These are phyloP conservation scores for Cartodere bifasciata DNA, from an alignment of 2,888 invertebrate genomes.

Conservation along the genomic window DNA sequence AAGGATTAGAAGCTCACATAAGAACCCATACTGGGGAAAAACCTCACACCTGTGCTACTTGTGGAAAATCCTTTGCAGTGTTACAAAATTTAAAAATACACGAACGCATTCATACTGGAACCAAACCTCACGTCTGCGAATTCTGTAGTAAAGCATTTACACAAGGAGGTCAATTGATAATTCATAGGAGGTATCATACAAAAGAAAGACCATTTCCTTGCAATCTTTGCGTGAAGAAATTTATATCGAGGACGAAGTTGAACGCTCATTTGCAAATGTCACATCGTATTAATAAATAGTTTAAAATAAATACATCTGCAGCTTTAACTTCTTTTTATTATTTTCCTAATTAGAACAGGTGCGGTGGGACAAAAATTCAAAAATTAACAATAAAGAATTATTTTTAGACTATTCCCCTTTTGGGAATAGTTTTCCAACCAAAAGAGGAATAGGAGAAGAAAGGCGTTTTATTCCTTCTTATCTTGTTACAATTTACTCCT, in stretches of 20 bases:
- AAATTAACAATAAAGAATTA: too few species aligned
- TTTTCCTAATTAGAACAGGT: too few species aligned
- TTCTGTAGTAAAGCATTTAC: conserved; percentile 23
- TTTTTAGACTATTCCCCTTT: too few species aligned
- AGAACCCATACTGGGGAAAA: conserved; percentile 11
- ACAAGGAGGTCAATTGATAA: conserved; percentile 41
- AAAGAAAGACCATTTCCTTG: conserved; percentile 44
- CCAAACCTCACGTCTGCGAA: conserved; percentile 14
- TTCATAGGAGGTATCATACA: conserved; percentile 42
- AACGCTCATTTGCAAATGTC: conserved; percentile 33
- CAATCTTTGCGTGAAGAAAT: conserved; percentile 20
- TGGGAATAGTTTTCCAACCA: too few species aligned
- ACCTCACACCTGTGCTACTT: conserved; percentile 17
- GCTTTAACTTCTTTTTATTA: too few species aligned
- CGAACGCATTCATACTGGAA: conserved; percentile 20
- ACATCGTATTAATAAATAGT: too few species aligned
- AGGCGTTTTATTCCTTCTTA: too few species aligned
- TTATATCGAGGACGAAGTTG: conserved; percentile 21
- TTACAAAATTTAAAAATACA: conserved; percentile 17
- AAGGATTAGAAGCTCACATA: conserved; percentile 14
- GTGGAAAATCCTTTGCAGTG: conserved; percentile 17
- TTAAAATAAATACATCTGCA: too few species aligned
- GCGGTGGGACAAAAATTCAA: too few species aligned
- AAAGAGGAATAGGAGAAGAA: too few species aligned
- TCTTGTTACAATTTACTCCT: too few species aligned